phyloP scores from a whole-genome alignment of 1,140 invertebrate species.

The Hypsibius dujardini region DNA sequence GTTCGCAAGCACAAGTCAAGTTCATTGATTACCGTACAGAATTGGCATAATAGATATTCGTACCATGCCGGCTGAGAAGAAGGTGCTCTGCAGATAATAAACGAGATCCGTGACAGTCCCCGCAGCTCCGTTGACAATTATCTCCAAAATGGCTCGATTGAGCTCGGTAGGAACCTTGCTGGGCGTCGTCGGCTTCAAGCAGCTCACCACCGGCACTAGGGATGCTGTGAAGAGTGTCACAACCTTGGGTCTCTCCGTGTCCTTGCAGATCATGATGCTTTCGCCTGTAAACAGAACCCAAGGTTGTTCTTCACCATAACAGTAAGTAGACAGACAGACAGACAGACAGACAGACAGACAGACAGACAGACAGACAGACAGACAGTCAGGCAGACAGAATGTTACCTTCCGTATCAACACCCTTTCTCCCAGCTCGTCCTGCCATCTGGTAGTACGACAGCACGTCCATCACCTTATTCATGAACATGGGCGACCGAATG shows the following conservation, averaged over 20 bases:
- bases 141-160: slow-evolving; percentile 32
- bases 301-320: background rate
- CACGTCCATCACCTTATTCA: slow-evolving; percentile 54
- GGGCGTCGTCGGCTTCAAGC: slow-evolving; percentile 24
- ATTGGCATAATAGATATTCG: slow-evolving; percentile 15
- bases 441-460: slow-evolving; percentile 89
- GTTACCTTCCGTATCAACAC: slow-evolving; percentile 45
- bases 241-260: slow-evolving; percentile 42
- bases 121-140: slow-evolving; percentile 70
- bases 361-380: background rate
- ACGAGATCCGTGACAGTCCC: slow-evolving; percentile 50
- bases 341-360: too few relatives aligned
- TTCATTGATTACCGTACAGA: too few relatives aligned
- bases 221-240: background rate
- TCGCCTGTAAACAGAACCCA: slow-evolving; percentile 46
- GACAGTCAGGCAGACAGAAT: background rate
- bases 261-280: slow-evolving; percentile 72
- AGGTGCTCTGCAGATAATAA: slow-evolving; percentile 61
- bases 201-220: background rate
- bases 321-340: background rate
- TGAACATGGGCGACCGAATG: slow-evolving; percentile 62
- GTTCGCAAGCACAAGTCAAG: background rate
- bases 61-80: slow-evolving; percentile 34
- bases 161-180: slow-evolving; percentile 19
- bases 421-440: slow-evolving; percentile 87